Base-by-base conservation (phyloP, 2,113 vertebrate species). In the Carettochelys insculpta region DNA sequence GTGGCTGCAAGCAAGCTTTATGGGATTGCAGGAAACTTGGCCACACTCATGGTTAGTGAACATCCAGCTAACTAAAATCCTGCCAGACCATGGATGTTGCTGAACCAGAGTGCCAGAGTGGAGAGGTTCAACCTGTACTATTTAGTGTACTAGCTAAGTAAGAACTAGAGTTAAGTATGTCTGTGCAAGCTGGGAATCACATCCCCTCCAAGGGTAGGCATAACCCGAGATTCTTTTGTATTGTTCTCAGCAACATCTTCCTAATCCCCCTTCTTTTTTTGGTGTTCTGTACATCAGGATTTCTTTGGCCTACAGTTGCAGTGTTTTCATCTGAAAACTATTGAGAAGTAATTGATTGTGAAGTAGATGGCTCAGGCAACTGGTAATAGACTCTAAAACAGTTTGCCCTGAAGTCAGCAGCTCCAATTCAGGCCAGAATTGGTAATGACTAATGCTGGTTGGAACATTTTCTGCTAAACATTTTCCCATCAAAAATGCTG, bases 321-420 rank as follows among this genome's bases (percentile, higher is more conserved):
- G 25, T 45, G 20, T 80, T 92, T 53, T 58, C 25, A 75, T 79
- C 65, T 65, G 51, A 68, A 91, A 95, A 85, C 9, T 9, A 75
- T 93, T 29, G 90, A 95, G 84, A 76, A 71, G 48, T 43, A 87
- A 92, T 80, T 92, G 71, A 9, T 24, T 41, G 68, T 41, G 68
- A 24, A 41, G 68, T 41, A 41, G 68, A 41, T 71, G 9, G 10
- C 38, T 41, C 22, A 43, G 22, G 11, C 38, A 73, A 45, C 11
- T 73, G 24, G 41, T 43, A 73, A 73, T 41, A 71, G 38, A 41
- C 11, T 45, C 68, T 24, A 73, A 38, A 73, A 20, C 38, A 25
- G 38, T 25, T 73, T 73, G 41, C 41, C 24, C 10, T 43, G 17
- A 73, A 41, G 22, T 43, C 43, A 19, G 6, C 68, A 73, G 24